A percentile compares a stretch with the other conserved stretches of the same genome.
phyloP scores from a whole-genome alignment of 2,797 vertebrate species.

The Heliangelus exortis region DNA sequence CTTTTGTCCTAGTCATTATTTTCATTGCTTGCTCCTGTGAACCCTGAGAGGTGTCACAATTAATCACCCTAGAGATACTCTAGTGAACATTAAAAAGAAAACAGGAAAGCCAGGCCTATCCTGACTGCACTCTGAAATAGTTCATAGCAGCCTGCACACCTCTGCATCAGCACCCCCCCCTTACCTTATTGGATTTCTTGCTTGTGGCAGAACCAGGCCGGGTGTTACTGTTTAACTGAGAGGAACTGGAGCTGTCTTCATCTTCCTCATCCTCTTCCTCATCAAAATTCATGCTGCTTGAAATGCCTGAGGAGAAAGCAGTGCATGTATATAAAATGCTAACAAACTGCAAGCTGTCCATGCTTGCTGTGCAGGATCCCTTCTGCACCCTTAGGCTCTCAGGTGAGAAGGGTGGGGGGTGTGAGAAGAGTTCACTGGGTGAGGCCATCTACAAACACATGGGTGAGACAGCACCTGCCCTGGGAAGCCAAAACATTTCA shows the following conservation, averaged over 20 bases:
- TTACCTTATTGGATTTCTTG: constrained; percentile 94
- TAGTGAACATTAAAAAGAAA: background rate
- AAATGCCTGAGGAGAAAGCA: constrained; percentile 85
- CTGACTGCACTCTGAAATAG: background rate
- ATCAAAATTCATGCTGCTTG: constrained; percentile 98
- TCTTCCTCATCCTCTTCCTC: constrained; percentile 97
- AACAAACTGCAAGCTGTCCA: background rate
- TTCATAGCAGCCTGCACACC: accelerated
- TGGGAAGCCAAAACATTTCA: background rate
- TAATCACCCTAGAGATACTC: background rate
- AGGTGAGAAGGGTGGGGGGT: background rate
- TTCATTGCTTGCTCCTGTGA: background rate
- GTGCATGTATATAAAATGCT: background rate
- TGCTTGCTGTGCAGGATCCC: background rate
- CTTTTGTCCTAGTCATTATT: background rate
- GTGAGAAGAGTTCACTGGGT: background rate
- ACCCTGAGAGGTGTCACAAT: background rate
- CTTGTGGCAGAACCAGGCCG: constrained; percentile 94
- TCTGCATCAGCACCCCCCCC: background rate
- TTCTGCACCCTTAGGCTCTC: background rate
- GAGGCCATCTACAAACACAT: background rate
- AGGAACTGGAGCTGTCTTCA: constrained; percentile 96
- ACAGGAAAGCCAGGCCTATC: background rate
- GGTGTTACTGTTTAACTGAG: constrained; percentile 96
- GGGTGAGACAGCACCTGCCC: background rate